Base-by-base conservation (phyloP, 2,888 invertebrate genomes). In the Microctonus aethiopoides region DNA sequence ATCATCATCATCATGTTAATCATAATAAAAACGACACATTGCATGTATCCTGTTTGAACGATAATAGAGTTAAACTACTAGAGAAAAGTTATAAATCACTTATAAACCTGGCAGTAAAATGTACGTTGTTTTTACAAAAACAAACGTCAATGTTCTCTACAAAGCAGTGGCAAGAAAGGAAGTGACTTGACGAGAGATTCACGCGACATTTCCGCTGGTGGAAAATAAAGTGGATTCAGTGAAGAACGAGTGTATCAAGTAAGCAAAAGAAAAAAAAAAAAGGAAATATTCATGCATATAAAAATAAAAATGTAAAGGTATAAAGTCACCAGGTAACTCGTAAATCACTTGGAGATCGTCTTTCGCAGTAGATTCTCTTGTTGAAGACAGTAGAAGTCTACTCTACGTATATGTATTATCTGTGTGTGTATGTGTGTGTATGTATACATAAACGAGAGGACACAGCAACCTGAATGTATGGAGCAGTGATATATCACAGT, bases 401-500 rank as follows among this genome's bases (percentile, higher is more conserved):
- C n/a, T n/a, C n/a, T n/a, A n/a, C n/a, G n/a, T n/a, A n/a, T n/a
- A n/a, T n/a, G n/a, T n/a, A n/a, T n/a, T n/a, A n/a, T n/a, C n/a
- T n/a, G n/a, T n/a, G n/a, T n/a, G n/a, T n/a, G n/a, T n/a, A n/a
- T n/a, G n/a, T n/a, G n/a, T n/a, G n/a, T n/a, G n/a, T n/a, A n/a
- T n/a, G n/a, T n/a, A 46, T 29, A 46, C 46, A 16, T 46, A 46
- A 16, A 46, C 16, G 16, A 46, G 46, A 46, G 20, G 46, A 46
- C 46, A 46, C 16, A 46, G 16, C 16, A 16, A 46, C 46, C 16
- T 6, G 46, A 5, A 10, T 10, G 36, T 10, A 10, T 16, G 16
- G 16, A 16, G 16, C 46, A 46, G 16, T 78, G 78, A 78, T 78
- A 75, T 74, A 78, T 77, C 74, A 74, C 71, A 69, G 63, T 54